Evolutionary conservation across 2,888 invertebrate species (phyloP).

Genomic region (Cinara cedri): DNA sequence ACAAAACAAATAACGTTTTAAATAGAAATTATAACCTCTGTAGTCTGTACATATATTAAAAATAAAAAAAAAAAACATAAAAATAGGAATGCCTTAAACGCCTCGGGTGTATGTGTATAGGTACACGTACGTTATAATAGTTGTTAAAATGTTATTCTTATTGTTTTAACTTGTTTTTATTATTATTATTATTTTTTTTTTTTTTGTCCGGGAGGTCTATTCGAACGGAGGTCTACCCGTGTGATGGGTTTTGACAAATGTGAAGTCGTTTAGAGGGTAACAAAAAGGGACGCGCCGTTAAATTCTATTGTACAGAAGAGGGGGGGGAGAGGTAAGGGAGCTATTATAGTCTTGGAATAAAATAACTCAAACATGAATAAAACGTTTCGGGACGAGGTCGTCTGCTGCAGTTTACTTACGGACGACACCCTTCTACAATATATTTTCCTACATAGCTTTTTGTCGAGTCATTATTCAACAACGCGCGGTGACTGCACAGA

Average conservation of each 20-base stretch:
- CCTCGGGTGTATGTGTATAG: not conserved
- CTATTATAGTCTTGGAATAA: constrained; percentile 34
- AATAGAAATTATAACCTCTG: constrained; percentile 17
- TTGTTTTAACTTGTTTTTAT: constrained; percentile 42
- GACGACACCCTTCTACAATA: constrained; percentile 39
- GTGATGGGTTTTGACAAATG: constrained; percentile 35
- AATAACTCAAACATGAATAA: constrained; percentile 39
- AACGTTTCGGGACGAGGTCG: constrained; percentile 47
- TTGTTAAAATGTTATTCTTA: constrained; percentile 39
- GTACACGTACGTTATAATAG: constrained; percentile 12
- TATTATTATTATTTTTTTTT: constrained; percentile 5
- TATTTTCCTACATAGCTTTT: not conserved
- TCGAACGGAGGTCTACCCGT: constrained; percentile 14
- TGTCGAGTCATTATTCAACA: constrained; percentile 23
- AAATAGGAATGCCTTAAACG: not conserved
- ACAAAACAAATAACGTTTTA: constrained; percentile 47
- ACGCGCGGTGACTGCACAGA: too few species aligned
- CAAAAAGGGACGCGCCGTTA: constrained; percentile 28
- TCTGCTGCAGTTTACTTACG: not conserved
- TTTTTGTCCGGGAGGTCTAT: constrained; percentile 15
- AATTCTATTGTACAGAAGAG: not conserved
- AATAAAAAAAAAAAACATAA: not conserved
- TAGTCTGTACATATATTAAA: too few species aligned
- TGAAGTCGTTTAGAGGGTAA: constrained; percentile 53
- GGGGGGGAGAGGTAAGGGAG: constrained; percentile 14